Conservation (phyloP, 1,140 invertebrate species). For the Cylas formicarius region DNA sequence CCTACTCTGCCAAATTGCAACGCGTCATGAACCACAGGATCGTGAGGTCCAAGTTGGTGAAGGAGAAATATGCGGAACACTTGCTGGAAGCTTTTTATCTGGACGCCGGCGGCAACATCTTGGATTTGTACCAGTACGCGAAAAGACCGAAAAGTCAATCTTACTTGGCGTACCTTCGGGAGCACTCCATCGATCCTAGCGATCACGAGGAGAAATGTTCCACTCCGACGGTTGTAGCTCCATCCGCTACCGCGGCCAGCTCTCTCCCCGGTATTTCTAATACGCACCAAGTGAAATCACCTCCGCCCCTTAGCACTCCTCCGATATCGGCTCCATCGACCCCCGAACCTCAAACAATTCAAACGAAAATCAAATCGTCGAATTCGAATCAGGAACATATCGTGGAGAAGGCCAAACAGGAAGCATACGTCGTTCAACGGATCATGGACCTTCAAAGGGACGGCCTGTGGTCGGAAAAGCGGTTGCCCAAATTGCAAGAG, state of each 20-base stretch:
- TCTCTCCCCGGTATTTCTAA: conserved; percentile 36
- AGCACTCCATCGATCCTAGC: conserved; percentile 61
- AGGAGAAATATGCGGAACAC: conserved; percentile 65
- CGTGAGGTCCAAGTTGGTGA: conserved; percentile 37
- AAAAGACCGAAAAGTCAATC: conserved; percentile 66
- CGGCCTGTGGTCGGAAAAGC: conserved; percentile 87
- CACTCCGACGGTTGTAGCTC: conserved; percentile 33
- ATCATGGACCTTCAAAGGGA: conserved; percentile 81
- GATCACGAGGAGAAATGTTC: conserved; percentile 38
- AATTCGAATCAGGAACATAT: conserved; percentile 59
- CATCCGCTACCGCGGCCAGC: conserved; percentile 34
- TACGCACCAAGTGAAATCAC: neutral
- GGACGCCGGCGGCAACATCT: conserved; percentile 76
- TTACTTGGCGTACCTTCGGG: conserved; percentile 66
- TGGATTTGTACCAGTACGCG: conserved; percentile 76
- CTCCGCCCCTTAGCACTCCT: conserved; percentile 1
- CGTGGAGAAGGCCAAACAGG: conserved; percentile 84
- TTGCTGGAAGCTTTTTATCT: conserved; percentile 79
- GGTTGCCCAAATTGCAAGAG: conserved; percentile 89
- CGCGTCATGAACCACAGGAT: conserved; percentile 39
- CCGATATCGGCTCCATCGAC: conserved; percentile 10
- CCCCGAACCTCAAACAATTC: conserved; percentile 8
- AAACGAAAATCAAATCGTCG: conserved; percentile 16
- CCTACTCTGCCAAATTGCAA: conserved; percentile 35
- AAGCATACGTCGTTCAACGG: conserved; percentile 89